Evolutionary conservation across 2,113 vertebrate genomes (phyloP), one percentile per base, ranked within the genome.

Genomic region (Rhineura floridana): DNA sequence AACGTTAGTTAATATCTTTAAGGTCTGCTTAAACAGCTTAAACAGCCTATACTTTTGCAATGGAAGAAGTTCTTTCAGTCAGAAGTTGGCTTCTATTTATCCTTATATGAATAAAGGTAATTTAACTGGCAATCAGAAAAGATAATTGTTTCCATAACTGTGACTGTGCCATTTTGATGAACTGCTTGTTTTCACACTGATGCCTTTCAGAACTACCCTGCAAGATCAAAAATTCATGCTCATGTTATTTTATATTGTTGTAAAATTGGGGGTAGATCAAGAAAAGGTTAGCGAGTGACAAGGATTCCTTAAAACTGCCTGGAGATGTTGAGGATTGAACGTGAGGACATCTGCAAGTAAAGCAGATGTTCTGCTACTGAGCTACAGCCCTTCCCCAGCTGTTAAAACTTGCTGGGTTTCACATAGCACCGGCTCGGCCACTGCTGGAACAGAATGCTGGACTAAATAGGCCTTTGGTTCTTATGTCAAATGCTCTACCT

Each of bases 21-120:
- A 65, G 44, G 59, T 28, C 42, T 88, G 52, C 28, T 75, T 63
- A 21, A 88, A 48, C 42, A 88, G 52, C 28, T 75, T 63, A 21
- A 88, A 48, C 42, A 88, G 42, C 52, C 72, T 76, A n/a, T 88
- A n/a, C n/a, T 82, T 83, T 72, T 76, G 65, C 69, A 59, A 65
- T 28, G 33, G 69, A 36, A 15, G 23, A 55, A 48, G 12, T 48
- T 12, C 2, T 62, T 44, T 63, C 62, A 79, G 52, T 76, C 11
- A 76, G 39, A 13, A 39, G n/a, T 28, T 73, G 10, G 28, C 50
- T 44, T 63, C 52, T 52, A 9, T 72, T 17, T 81, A 75, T 75
- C 15, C 42, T 36, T 82, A 59, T 63, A 36, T 42, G n/a, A 63
- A 75, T 42, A 69, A 46, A 50, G 46, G 23, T 69, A 46, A 63